Evolutionary conservation across 2,888 invertebrate genomes (phyloP), one percentile per base, ranked within the genome.

Genomic region (Eupithecia tripunctaria): DNA sequence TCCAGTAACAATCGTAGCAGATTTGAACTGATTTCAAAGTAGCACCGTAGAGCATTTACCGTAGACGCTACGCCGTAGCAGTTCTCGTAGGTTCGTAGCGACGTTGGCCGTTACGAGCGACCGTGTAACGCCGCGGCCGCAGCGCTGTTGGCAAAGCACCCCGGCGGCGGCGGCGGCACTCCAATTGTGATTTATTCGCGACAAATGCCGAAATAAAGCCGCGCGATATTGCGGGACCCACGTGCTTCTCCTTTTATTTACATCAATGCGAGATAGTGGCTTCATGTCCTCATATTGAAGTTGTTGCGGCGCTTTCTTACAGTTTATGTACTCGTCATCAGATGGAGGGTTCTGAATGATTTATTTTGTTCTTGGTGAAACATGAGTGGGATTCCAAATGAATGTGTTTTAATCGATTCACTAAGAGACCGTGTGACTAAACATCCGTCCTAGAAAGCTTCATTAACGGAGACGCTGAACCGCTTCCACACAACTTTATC

Each of bases 161-260:
- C 84, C 86, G 88, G 88, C 88, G 87, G 83, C 84, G 87, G 83
- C 84, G 82, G 85, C 86, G 87, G 88, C 88, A 87, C 89, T 89
- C 89, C 88, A 91, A 92, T 92, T 91, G 91, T 92, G 92, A 92
- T 92, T 92, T 92, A 92, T 91, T 88, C 82, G 84, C 87, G 86
- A 91, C 91, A 91, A 92, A 92, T 88, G 91, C 89, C 87, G 87
- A 91, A 91, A 92, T 91, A 91, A 91, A 88, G 84, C 84, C 86
- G 79, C 81, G 78, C 85, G 86, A 86, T 88, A 78, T 78, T 78
- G 79, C 75, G 72, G 68, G 47, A 59, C 68, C 71, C 68, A 70
- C 68, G 73, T 70, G 75, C 68, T 71, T 69, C 47, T 63, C 32
- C 72, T 75, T 73, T 78, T 77, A 74, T 77, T 79, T 77, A 75